Conservation (phyloP, 23 tunicate species). For the Botrylloides violaceus region DNA sequence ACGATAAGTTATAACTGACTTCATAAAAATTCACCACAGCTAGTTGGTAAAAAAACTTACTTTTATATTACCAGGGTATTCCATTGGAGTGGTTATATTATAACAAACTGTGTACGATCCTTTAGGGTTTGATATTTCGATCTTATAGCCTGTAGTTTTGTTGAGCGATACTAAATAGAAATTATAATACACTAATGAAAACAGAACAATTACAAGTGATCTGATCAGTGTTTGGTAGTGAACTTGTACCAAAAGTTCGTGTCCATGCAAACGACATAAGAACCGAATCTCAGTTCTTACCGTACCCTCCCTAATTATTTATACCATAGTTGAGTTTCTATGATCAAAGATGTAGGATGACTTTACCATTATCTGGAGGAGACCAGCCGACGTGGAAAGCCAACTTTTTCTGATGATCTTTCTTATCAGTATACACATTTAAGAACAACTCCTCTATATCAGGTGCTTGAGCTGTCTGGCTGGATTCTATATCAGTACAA, state of each 20-base stretch:
- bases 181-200: background rate
- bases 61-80: background rate
- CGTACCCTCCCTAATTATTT: no score
- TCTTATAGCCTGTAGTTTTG: constrained; percentile 10
- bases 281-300: no score
- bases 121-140: background rate
- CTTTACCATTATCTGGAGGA: constrained; percentile 5
- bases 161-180: constrained; percentile 11
- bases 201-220: background rate
- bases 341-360: background rate
- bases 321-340: no score
- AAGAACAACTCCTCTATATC: background rate
- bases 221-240: no score
- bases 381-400: constrained; percentile 13
- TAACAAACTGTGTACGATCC: constrained; percentile 3
- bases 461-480: constrained; percentile 2
- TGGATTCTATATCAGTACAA: no score
- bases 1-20: background rate
- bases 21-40: no score
- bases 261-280: no score
- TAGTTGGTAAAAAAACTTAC: background rate
- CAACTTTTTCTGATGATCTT: background rate
- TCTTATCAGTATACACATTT: background rate
- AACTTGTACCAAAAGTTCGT: no score
- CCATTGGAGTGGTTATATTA: constrained; percentile 16